These are phyloP conservation scores for Eolophus roseicapilla DNA, from an alignment of 2,113 vertebrate genomes.

Conservation along the genomic window DNA sequence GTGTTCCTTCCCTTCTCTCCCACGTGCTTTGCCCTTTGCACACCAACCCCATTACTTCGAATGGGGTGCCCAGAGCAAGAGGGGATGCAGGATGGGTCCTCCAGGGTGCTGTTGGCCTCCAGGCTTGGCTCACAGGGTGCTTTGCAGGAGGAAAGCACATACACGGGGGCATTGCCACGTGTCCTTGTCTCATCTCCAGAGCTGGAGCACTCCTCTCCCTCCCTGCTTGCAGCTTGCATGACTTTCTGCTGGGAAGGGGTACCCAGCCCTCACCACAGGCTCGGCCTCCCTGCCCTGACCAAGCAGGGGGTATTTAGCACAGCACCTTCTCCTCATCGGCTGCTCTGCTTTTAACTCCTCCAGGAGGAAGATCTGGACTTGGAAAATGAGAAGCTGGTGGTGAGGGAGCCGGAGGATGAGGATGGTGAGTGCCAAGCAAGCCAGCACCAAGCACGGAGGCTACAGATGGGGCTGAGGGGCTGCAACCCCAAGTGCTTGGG, in stretches of 20 bases:
- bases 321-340: not conserved
- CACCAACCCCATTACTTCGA: fast-evolving
- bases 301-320: not conserved
- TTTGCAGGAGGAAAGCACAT: not conserved
- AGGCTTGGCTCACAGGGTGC: fast-evolving
- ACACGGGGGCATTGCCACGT: fast-evolving
- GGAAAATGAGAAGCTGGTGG: constrained; percentile 62
- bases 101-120: not conserved
- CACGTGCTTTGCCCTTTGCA: not conserved
- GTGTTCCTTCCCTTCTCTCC: not conserved
- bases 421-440: constrained; percentile 56
- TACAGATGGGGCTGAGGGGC: not conserved
- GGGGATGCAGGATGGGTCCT: not conserved
- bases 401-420: constrained; percentile 59
- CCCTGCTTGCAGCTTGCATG: not conserved
- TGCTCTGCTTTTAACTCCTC: not conserved
- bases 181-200: not conserved
- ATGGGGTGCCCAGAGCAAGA: fast-evolving
- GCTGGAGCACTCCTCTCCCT: not conserved
- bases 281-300: not conserved
- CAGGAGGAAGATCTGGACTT: constrained; percentile 69
- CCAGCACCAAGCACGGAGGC: not conserved
- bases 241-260: not conserved
- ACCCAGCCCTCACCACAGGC: not conserved
- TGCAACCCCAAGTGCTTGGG: not conserved